Conservation (phyloP, 2,113 vertebrate genomes). For the Lophura nycthemera region DNA sequence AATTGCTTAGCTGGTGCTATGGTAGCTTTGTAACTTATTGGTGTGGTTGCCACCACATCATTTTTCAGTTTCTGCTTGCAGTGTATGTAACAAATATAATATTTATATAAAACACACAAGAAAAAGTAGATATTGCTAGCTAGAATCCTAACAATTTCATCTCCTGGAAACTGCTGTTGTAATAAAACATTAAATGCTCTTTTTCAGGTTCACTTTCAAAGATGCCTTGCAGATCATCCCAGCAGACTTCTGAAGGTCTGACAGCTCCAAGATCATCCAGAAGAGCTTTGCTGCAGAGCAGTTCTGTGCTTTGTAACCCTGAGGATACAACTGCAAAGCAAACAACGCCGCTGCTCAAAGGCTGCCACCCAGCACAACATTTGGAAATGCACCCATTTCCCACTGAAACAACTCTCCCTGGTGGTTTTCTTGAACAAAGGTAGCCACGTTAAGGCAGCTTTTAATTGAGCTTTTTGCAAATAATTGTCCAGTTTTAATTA, state of each 20-base stretch:
- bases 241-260: background rate
- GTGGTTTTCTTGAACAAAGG: constrained; percentile 17
- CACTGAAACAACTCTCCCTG: background rate
- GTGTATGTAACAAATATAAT: background rate
- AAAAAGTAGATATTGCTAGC: background rate
- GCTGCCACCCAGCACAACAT: background rate
- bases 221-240: background rate
- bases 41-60: background rate
- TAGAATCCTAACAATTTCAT: background rate
- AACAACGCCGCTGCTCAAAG: background rate
- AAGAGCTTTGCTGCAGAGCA: background rate
- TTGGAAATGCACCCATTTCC: background rate
- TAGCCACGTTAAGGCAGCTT: background rate
- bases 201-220: constrained; percentile 38
- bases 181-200: background rate
- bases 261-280: constrained; percentile 1
- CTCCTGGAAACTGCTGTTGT: background rate
- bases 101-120: background rate
- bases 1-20: background rate
- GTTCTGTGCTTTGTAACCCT: background rate
- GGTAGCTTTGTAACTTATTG: background rate
- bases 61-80: background rate
- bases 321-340: background rate
- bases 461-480: background rate
- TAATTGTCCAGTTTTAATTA: background rate